phyloP scores from a whole-genome alignment of 1,140 invertebrate species.

The Nomia melanderi region DNA sequence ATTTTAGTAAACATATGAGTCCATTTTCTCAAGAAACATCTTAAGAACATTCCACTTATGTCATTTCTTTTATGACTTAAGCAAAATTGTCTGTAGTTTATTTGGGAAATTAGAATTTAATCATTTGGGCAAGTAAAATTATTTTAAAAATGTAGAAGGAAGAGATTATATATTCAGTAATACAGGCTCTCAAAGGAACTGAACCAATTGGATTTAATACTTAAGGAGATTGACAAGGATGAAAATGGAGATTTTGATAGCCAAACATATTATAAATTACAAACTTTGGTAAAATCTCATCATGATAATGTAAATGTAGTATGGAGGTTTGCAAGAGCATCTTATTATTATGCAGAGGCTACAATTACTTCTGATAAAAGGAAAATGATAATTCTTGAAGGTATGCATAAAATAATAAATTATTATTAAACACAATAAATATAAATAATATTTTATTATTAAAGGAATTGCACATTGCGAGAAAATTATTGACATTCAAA shows the following conservation, averaged over 20 bases:
- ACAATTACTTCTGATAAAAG: conserved; percentile 80
- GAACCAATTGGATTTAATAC: conserved; percentile 61
- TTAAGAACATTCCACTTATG: conserved; percentile 23
- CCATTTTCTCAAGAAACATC: conserved; percentile 22
- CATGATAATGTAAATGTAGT: conserved; percentile 81
- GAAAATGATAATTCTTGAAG: conserved; percentile 82
- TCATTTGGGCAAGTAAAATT: conserved; percentile 25
- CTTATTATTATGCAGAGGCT: conserved; percentile 81
- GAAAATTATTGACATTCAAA: conserved; percentile 81
- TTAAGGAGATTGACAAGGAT: conserved; percentile 66
- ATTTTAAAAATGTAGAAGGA: conserved; percentile 70
- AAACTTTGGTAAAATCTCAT: conserved; percentile 73
- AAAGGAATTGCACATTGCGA: conserved; percentile 84
- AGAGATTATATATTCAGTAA: conserved; percentile 77
- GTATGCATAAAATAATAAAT: conserved; percentile 70
- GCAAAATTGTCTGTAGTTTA: conserved; percentile 11
- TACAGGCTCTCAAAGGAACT: conserved; percentile 75
- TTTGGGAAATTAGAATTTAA: conserved; percentile 39
- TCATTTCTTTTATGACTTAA: conserved; percentile 30
- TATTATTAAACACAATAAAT: neutral
- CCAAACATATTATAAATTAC: conserved; percentile 71
- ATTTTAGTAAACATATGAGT: conserved; percentile 41
- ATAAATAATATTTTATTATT: conserved; percentile 34
- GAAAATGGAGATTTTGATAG: conserved; percentile 52
- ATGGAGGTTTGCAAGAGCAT: conserved; percentile 87